Evolutionary conservation across 2,113 vertebrate genomes (phyloP).

Genomic region (Proterorhinus semilunaris): DNA sequence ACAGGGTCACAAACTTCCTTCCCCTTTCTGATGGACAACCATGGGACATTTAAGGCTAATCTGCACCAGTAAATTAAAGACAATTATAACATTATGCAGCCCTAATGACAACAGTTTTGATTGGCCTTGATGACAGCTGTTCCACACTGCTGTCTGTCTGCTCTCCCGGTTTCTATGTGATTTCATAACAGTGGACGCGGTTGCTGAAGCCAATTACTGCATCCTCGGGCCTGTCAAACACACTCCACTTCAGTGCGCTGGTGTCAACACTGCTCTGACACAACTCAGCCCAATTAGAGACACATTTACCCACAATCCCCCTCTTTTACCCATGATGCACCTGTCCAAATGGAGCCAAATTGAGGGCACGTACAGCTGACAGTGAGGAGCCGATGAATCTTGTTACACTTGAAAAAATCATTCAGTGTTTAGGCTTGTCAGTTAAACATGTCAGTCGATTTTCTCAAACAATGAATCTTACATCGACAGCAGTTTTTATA

Average conservation of each 20-base stretch:
- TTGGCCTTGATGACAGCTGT: background rate
- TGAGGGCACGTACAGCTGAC: background rate
- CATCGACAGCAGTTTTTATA: too few species aligned
- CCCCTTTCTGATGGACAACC: too few species aligned
- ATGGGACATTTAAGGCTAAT: too few species aligned
- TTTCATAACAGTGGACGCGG: background rate
- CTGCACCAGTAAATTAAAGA: too few species aligned
- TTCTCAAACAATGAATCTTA: background rate
- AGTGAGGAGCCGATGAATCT: background rate
- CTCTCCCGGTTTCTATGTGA: background rate
- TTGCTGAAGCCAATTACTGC: background rate
- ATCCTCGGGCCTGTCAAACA: background rate
- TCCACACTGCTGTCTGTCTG: background rate
- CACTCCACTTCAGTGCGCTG: background rate
- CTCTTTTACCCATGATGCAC: background rate
- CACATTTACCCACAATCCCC: slow-evolving; percentile 7
- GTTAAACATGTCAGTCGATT: background rate
- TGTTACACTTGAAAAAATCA: background rate
- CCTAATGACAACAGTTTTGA: background rate
- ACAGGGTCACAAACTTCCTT: too few species aligned
- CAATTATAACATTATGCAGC: background rate
- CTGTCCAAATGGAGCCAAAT: slow-evolving; percentile 17
- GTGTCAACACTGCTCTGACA: background rate
- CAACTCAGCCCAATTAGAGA: slow-evolving; percentile 29
- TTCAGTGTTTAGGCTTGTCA: background rate